phyloP scores from a whole-genome alignment of 2,797 vertebrate species.

The Potorous gilbertii region DNA sequence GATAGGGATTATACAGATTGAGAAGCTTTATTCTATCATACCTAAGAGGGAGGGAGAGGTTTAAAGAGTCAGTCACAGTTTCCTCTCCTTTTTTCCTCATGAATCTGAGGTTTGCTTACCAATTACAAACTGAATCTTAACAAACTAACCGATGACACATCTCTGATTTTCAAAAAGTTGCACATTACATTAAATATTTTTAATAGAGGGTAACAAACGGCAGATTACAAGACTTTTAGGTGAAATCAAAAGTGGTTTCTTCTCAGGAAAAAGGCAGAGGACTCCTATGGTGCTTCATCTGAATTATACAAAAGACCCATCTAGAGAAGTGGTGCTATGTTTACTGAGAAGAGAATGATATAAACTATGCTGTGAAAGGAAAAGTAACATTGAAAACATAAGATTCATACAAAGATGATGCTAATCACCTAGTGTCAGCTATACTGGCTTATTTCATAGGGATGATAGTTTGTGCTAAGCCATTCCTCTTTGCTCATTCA shows the following conservation, averaged over 20 bases:
- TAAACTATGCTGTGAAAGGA: not conserved
- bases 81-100: constrained; percentile 45
- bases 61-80: not conserved
- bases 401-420: not conserved
- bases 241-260: not conserved
- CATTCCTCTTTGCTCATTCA: constrained; percentile 36
- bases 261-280: not conserved
- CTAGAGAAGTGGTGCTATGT: not conserved
- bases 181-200: not conserved
- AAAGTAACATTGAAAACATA: not conserved
- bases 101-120: constrained; percentile 10
- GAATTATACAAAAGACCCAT: not conserved
- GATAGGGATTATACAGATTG: not conserved
- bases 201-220: not conserved
- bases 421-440: not conserved
- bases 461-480: not conserved
- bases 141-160: not conserved
- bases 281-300: not conserved
- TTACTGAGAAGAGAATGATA: not conserved
- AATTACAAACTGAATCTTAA: not conserved
- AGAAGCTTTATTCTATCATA: not conserved
- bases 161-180: not conserved
- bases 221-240: not conserved
- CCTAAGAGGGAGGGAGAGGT: not conserved
- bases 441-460: not conserved